Conservation (phyloP, 2,797 vertebrate genomes). For the Sebastes ruberrimus region DNA sequence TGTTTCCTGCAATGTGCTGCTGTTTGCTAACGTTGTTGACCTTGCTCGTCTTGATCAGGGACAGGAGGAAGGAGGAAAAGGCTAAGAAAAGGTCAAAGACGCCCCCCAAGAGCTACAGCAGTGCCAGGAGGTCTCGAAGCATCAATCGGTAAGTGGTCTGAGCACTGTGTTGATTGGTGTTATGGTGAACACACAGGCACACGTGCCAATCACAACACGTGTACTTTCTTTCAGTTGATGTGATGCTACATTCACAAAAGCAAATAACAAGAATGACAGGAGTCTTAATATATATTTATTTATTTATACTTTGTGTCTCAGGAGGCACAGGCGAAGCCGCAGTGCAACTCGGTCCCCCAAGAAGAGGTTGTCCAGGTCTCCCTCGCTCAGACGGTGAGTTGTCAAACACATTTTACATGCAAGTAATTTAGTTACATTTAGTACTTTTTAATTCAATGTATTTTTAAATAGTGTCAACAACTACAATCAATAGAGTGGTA, state of each 20-base stretch:
- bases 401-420: not conserved
- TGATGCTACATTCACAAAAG: not conserved
- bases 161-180: not conserved
- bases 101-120: constrained; percentile 98
- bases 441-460: too few species aligned
- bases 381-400: constrained; percentile 90
- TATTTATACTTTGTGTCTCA: constrained; percentile 36
- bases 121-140: constrained; percentile 92
- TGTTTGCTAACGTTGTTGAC: not conserved
- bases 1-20: not conserved
- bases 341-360: constrained; percentile 90
- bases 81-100: constrained; percentile 97
- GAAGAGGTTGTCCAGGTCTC: constrained; percentile 89
- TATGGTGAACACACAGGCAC: not conserved
- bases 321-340: constrained; percentile 90
- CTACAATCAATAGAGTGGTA: too few species aligned
- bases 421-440: accelerated
- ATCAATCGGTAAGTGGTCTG: constrained; percentile 86
- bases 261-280: not conserved
- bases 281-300: not conserved
- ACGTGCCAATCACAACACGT: not conserved
- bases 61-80: constrained; percentile 96
- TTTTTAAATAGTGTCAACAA: too few species aligned
- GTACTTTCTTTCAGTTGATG: not conserved
- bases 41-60: constrained; percentile 74